Base-by-base conservation (phyloP, 2,113 vertebrate species). In the Sapayoa aenigma region DNA sequence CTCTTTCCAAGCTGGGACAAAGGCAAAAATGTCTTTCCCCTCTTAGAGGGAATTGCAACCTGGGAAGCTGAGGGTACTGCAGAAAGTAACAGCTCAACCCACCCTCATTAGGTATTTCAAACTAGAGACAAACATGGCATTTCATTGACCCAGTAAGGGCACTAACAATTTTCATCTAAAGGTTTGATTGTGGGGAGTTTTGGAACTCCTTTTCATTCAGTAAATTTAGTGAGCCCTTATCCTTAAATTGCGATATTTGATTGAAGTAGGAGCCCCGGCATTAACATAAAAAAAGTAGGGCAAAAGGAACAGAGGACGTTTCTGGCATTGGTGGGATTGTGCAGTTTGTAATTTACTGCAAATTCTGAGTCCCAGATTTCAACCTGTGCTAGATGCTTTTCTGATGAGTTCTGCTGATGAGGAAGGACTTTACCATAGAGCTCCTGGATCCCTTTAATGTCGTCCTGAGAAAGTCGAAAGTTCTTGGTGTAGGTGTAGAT, bases 401-500 rank as follows among this genome's bases (percentile, higher is more conserved):
- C 46, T 72, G 46, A 35, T 14, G n/a, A 62, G 9, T 65, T 68
- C 41, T 49, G 27, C 25, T 62, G 30, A 3, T 0, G 1, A 24
- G 17, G 22, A 24, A 82, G 27, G 14, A 82, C 41, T 30, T 97
- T 96, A 99, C 99, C 99, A 0, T 99, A 99, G 56, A 99, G 98
- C 44, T 99, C 99, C 93, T 99, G 99, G 74, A 99, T 99, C 87
- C 99, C 99, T 90, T 97, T 98, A 85, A 99, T 96, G 85, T 99
- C 99, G 22, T 99, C 99, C 0, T 99, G 97, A 53, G 99, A 99
- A 59, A 99, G 98, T 35, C 98, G 97, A 41, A 99, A 99, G 96
- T 99, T 98, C 97, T 99, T 99, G 50, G 98, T 99, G 95, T 96
- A 99, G 79, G 99, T 99, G 95, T 99, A 99, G 91, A 99, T 98